phyloP scores from a whole-genome alignment of 2,797 vertebrate species.

The Podargus strigoides region DNA sequence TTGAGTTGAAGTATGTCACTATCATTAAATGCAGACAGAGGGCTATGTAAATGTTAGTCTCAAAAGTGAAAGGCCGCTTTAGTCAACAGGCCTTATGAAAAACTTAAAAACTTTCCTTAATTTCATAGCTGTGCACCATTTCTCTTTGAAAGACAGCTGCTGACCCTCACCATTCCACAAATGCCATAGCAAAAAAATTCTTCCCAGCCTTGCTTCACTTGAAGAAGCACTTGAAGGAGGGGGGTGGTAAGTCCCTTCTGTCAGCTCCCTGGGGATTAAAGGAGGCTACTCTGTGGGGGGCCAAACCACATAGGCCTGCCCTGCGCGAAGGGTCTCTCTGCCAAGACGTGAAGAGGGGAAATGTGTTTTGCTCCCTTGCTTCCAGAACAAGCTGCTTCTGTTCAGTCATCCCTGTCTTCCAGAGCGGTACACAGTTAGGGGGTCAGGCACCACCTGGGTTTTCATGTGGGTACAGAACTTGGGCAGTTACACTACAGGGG shows the following conservation, averaged over 20 bases:
- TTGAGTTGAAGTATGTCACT: background rate
- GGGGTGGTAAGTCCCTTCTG: background rate
- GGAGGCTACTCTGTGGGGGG: background rate
- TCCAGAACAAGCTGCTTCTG: background rate
- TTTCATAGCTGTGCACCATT: background rate
- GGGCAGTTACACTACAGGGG: background rate
- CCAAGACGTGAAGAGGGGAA: fast-evolving
- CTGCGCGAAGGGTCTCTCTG: background rate
- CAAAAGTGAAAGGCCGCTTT: background rate
- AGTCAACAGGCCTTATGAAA: background rate
- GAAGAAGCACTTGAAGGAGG: background rate
- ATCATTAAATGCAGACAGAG: background rate
- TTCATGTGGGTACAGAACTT: background rate
- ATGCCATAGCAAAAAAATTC: background rate
- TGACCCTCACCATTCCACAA: background rate
- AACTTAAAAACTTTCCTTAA: background rate
- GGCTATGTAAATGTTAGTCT: background rate
- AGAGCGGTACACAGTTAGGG: background rate
- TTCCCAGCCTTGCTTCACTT: background rate
- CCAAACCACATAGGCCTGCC: background rate
- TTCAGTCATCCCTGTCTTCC: background rate
- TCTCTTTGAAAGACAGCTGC: background rate
- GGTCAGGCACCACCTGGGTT: background rate
- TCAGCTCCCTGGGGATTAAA: background rate
- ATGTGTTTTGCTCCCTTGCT: background rate